A percentile compares a stretch with the other conserved stretches of the same genome.
Conservation (phyloP, 2,797 vertebrate genomes). For the Monodelphis domestica region DNA sequence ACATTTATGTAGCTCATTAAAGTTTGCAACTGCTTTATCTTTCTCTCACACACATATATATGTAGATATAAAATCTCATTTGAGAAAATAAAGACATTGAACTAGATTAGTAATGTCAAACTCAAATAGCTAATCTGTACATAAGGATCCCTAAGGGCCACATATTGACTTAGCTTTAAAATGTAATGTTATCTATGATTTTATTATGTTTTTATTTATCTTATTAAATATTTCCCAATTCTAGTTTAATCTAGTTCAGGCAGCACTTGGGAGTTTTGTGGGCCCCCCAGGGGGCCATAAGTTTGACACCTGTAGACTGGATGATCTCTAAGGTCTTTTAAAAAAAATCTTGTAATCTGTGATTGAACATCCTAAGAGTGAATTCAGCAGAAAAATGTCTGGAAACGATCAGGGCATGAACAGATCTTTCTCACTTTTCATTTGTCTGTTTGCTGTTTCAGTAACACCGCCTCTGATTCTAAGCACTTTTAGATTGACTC, state of each 20-base stretch:
- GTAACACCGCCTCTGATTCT: slow-evolving; percentile 14
- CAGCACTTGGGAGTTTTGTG: background rate
- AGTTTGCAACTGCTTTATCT: background rate
- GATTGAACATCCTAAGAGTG: background rate
- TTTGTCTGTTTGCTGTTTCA: slow-evolving; percentile 5
- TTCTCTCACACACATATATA: background rate
- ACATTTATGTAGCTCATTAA: background rate
- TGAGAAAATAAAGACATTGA: background rate
- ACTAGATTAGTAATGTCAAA: background rate
- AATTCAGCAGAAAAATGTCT: background rate
- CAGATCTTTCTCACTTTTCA: slow-evolving; percentile 36
- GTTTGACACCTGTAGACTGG: background rate
- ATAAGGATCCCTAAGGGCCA: background rate
- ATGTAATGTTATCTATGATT: background rate
- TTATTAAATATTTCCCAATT: background rate
- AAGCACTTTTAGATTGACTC: slow-evolving; percentile 36
- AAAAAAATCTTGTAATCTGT: background rate
- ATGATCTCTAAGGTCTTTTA: background rate
- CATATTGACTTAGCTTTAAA: background rate
- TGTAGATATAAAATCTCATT: background rate
- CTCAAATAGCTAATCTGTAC: background rate
- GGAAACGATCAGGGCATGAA: background rate
- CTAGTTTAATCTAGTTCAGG: background rate
- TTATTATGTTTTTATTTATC: background rate
- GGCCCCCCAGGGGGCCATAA: background rate